These are phyloP conservation scores for Etia nguti DNA, from an alignment of 2,113 vertebrate species.

Conservation along the genomic window DNA sequence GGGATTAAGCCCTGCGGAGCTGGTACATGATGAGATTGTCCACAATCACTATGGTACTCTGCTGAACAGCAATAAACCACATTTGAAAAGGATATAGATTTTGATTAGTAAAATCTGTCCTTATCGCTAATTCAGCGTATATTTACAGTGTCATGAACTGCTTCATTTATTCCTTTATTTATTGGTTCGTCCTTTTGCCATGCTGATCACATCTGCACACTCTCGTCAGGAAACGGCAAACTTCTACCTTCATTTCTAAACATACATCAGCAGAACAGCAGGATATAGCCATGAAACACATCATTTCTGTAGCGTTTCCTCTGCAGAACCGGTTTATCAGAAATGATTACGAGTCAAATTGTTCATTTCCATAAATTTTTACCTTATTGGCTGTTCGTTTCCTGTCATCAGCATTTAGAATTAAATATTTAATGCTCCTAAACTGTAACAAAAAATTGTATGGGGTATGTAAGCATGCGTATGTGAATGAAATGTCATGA, in stretches of 20 bases:
- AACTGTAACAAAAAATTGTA: background rate
- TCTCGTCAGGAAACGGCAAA: background rate
- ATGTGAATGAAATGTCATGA: background rate
- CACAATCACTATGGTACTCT: background rate
- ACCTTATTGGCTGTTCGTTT: background rate
- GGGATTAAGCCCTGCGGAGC: background rate
- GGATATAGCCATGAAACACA: background rate
- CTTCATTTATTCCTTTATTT: background rate
- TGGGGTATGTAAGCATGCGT: background rate
- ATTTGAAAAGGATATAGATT: background rate
- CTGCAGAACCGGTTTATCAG: background rate
- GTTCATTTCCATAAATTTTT: background rate
- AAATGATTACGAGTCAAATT: background rate
- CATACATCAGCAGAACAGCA: background rate
- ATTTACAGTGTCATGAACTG: background rate
- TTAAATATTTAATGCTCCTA: background rate
- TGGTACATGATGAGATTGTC: background rate
- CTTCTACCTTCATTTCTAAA: background rate
- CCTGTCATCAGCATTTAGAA: background rate
- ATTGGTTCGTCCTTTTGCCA: fast-evolving
- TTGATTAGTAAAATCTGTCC: background rate
- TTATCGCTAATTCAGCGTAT: background rate
- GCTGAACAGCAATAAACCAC: background rate
- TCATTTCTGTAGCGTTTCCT: background rate
- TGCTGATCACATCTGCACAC: background rate